Conservation (phyloP, 2,797 vertebrate species). For the Halcyon badia region DNA sequence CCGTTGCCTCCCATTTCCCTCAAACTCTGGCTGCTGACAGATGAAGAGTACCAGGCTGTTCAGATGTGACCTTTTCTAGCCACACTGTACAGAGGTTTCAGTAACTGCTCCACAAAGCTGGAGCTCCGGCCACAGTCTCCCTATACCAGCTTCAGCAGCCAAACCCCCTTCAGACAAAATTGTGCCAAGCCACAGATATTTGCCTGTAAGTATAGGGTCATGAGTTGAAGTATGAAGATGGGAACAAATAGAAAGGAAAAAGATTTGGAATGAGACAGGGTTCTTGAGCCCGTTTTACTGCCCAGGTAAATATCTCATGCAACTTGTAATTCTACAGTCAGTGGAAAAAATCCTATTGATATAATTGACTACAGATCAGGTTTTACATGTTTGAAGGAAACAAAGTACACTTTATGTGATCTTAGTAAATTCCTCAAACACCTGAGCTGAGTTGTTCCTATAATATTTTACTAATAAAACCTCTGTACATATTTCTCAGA, state of each 20-base stretch:
- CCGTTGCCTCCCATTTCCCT: neutral
- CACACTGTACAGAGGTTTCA: neutral
- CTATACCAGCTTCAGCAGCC: neutral
- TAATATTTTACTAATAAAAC: conserved; percentile 30
- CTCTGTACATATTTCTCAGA: neutral
- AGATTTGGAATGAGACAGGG: fast-evolving
- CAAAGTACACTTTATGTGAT: conserved; percentile 13
- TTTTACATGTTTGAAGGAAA: neutral
- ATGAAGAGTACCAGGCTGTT: neutral
- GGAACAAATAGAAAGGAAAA: neutral
- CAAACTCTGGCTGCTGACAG: neutral
- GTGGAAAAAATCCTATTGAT: neutral
- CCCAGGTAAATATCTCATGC: neutral
- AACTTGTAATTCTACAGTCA: fast-evolving
- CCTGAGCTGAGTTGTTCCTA: neutral
- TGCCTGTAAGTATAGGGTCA: neutral
- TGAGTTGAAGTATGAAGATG: neutral
- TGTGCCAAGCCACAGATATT: neutral
- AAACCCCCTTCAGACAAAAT: neutral
- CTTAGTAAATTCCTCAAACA: conserved; percentile 30
- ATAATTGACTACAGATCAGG: neutral
- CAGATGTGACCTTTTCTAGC: neutral
- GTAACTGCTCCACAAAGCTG: neutral
- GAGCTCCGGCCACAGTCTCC: neutral
- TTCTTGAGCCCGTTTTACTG: neutral